Evolutionary conservation across 1,140 invertebrate species (phyloP), one percentile per base, ranked within the genome.

Genomic region (Bombus huntii): DNA sequence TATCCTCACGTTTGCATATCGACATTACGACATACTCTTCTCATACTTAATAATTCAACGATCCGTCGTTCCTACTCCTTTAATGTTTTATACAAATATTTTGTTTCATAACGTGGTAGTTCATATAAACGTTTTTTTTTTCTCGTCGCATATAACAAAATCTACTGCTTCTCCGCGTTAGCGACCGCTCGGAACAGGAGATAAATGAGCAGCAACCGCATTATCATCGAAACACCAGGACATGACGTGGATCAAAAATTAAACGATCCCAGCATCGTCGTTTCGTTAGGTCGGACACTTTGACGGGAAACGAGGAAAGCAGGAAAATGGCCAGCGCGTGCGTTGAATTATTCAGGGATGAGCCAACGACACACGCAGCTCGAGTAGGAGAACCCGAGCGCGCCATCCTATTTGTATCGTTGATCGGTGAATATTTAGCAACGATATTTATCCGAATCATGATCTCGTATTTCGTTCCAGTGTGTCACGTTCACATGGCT

Each of bases 401-500:
- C 65, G 59, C 74, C 31, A 12, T 25, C 31, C 74, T 83, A 83
- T 88, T 90, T 91, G 83, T 84, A 84, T 87, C 71, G 65, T 37
- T 65, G 83, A 85, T 89, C 83, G 78, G 77, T 88, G 90, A 91
- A 91, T 91, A 90, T 91, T 91, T 91, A 91, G 86, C 83, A 71
- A 12, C 65, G 31, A 74, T 81, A 86, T 89, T 91, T 89, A 91
- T 90, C 88, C 89, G 71, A 86, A 88, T 90, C 89, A 84, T 90
- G 89, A 91, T 90, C 82, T 73, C 70, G 71, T 79, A 44, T 89
- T 89, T 77, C n/a, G 44, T 13, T 12, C 22, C 44, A 10, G 3
- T 18, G 70, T 15, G 57, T 83, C 80, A 79, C 87, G 79, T 86
- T 39, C 88, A 42, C 78, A 31, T 79, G n/a, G 47, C 47, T 28